A percentile compares a stretch with the other conserved stretches of the same genome.
Evolutionary conservation across 2,113 vertebrate genomes (phyloP).

Genomic region (Helogale parvula): DNA sequence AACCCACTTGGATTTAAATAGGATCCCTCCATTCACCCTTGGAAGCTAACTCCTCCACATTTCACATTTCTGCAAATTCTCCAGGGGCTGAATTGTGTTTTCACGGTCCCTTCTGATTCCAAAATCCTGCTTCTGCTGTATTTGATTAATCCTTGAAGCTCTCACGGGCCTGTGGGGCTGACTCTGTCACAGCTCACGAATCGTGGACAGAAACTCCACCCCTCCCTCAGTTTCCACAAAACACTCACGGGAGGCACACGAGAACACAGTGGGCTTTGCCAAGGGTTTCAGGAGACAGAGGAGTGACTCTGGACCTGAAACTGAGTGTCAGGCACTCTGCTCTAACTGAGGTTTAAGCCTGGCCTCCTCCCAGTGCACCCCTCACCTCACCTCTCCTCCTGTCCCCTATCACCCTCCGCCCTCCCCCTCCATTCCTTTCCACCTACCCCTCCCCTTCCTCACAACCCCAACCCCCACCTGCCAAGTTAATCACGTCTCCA

Average conservation of each 20-base stretch:
- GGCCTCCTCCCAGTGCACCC: neutral
- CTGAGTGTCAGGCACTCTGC: neutral
- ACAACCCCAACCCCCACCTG: neutral
- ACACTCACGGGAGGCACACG: neutral
- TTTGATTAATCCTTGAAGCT: neutral
- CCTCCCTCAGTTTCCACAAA: neutral
- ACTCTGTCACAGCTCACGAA: neutral
- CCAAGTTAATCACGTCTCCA: neutral
- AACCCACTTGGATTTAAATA: neutral
- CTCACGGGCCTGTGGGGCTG: neutral
- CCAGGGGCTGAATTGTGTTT: neutral
- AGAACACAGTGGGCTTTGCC: neutral
- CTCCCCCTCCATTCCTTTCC: neutral
- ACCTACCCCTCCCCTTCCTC: neutral
- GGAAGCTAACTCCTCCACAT: neutral
- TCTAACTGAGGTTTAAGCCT: neutral
- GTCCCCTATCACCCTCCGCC: neutral
- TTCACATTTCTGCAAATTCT: neutral
- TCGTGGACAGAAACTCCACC: neutral
- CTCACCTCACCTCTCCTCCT: neutral
- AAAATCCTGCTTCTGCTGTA: neutral
- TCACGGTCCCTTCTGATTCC: neutral
- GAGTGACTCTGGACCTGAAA: neutral
- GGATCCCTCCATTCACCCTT: neutral
- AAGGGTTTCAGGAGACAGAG: neutral